Evolutionary conservation across 2,888 invertebrate species (phyloP), one percentile per base, ranked within the genome.

Genomic region (Sycophila texana): DNA sequence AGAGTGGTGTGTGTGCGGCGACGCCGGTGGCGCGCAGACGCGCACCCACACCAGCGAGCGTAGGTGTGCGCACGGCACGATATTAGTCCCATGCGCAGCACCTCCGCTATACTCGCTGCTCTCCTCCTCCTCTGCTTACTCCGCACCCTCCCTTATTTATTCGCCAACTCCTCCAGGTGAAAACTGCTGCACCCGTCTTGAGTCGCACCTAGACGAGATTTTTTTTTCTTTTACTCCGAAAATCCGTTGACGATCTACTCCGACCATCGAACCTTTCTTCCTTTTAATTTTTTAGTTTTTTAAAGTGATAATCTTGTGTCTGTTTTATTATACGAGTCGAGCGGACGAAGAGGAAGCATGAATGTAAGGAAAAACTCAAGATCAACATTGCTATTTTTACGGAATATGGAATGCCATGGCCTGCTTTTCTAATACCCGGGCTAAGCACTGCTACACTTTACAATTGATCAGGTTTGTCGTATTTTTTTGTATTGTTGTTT

Each of bases 331-430:
- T 61, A 57, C 30, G 13, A 22, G 7, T 67, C 20, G 30, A 39
- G 10, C n/a, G 16, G 14, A 53, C 20, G 0, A 18, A 3, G 30
- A 26, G 66, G 53, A 51, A 71, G 71, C 71, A 71, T 71, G 76
- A 49, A 49, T 71, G 65, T 65, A 47, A 57, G 39, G 14, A 55
- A 47, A 63, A 68, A 75, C 66, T 18, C 4, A 67, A 65, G 53
- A 49, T 73, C 47, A 74, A 67, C 55, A 57, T 74, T 70, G 55
- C 57, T 78, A 63, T 70, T 78, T 70, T 74, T 78, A 57, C 26
- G 22, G 16, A 53, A 65, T 5, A 71, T 71, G 74, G 74, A 70
- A 71, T 63, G 65, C 57, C 30, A 51, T 65, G 55, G 63, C 51
- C 63, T 67, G 47, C 30, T 74, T 26, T 74, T 70, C 66, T 67